Evolutionary conservation across 2,888 invertebrate genomes (phyloP).

Genomic region (Alentia gelatinosa): DNA sequence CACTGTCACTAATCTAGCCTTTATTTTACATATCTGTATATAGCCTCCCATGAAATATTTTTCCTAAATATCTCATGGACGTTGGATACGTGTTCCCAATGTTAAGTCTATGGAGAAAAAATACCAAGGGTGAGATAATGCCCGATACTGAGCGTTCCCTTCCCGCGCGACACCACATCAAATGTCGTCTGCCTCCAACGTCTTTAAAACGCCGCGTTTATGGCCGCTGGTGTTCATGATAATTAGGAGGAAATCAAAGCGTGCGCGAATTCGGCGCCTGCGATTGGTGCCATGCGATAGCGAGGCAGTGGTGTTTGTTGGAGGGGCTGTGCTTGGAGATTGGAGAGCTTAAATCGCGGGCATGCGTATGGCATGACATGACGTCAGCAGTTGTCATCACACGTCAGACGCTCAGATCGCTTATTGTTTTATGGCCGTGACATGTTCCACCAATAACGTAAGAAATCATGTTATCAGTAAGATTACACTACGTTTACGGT

Average conservation of each 20-base stretch:
- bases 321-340: background rate
- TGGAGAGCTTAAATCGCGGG: background rate
- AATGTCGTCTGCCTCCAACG: background rate
- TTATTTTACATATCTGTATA: too few relatives aligned
- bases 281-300: background rate
- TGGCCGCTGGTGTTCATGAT: constrained; percentile 19
- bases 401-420: background rate
- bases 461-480: constrained; percentile 42
- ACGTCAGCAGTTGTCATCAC: background rate
- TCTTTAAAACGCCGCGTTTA: background rate
- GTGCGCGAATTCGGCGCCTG: background rate
- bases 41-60: too few relatives aligned
- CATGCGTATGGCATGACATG: background rate
- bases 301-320: background rate
- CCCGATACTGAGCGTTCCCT: background rate
- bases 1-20: too few relatives aligned
- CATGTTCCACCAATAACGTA: background rate
- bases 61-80: too few relatives aligned
- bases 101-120: too few relatives aligned
- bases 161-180: too few relatives aligned
- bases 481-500: background rate
- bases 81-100: too few relatives aligned
- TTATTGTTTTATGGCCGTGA: background rate
- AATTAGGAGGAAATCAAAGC: constrained; percentile 34
- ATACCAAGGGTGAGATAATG: too few relatives aligned